phyloP scores from a whole-genome alignment of 2,113 vertebrate genomes.

The Dinomys branickii region DNA sequence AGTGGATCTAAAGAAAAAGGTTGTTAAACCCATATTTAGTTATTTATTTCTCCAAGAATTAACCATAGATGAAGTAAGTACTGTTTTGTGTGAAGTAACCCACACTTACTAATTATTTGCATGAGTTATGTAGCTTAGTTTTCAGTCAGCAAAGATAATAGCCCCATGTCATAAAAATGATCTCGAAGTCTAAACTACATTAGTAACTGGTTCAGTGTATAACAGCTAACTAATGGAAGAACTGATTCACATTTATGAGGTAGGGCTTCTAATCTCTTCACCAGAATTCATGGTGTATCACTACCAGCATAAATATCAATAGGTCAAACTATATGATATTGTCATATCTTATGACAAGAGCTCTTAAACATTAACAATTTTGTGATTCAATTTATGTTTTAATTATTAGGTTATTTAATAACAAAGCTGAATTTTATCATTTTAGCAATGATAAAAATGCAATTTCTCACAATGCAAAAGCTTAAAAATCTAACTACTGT shows the following conservation, averaged over 20 bases:
- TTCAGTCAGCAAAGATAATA: not conserved
- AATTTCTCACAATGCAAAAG: not conserved
- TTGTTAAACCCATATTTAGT: not conserved
- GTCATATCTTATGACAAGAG: not conserved
- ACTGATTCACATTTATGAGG: not conserved
- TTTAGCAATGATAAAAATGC: constrained; percentile 35
- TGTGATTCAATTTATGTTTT: not conserved
- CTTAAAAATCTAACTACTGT: not conserved
- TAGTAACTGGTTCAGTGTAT: not conserved
- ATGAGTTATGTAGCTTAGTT: not conserved
- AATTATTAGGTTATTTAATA: not conserved
- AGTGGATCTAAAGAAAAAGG: not conserved
- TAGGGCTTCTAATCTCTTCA: not conserved
- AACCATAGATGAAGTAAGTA: not conserved
- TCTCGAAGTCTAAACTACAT: not conserved
- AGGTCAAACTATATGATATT: not conserved
- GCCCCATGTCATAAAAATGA: not conserved
- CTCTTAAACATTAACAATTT: not conserved
- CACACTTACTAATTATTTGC: not conserved
- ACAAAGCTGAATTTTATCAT: not conserved
- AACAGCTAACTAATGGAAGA: not conserved
- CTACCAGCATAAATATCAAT: not conserved
- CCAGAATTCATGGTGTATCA: not conserved
- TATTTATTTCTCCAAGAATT: not conserved
- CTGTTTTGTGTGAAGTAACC: not conserved